Evolutionary conservation across 2,113 vertebrate genomes (phyloP).

Genomic region (Eretmochelys imbricata): DNA sequence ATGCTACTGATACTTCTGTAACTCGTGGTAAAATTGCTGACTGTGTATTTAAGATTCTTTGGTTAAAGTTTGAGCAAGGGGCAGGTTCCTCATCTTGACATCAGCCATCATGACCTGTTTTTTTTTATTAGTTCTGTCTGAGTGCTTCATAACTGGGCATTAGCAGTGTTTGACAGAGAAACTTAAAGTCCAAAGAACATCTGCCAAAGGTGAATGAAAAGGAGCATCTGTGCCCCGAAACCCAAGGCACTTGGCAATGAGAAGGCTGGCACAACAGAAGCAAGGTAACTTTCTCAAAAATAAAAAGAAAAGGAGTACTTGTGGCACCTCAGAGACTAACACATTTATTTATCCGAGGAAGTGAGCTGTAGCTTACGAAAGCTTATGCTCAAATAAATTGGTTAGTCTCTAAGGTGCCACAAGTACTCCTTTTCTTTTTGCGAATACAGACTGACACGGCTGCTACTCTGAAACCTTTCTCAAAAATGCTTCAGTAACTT

Average conservation of each 20-base stretch:
- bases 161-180: background rate
- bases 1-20: background rate
- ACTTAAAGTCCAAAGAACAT: background rate
- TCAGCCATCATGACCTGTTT: background rate
- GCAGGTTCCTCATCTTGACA: background rate
- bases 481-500: background rate
- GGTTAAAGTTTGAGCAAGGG: background rate
- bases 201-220: background rate
- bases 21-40: background rate
- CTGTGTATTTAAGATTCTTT: background rate
- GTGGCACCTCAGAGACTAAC: too few relatives aligned
- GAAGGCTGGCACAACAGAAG: background rate
- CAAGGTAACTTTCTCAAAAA: background rate
- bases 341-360: too few relatives aligned
- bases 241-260: background rate
- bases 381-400: too few relatives aligned
- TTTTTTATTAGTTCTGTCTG: background rate
- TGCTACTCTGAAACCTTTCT: too few relatives aligned
- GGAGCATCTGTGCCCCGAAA: background rate
- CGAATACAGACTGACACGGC: too few relatives aligned
- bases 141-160: background rate
- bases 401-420: too few relatives aligned
- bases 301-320: too few relatives aligned
- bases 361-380: too few relatives aligned
- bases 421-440: too few relatives aligned